A percentile compares a stretch with the other conserved stretches of the same genome.
These are phyloP conservation scores for Triplophysa dalaica DNA, from an alignment of 2,113 vertebrate species.

Conservation along the genomic window DNA sequence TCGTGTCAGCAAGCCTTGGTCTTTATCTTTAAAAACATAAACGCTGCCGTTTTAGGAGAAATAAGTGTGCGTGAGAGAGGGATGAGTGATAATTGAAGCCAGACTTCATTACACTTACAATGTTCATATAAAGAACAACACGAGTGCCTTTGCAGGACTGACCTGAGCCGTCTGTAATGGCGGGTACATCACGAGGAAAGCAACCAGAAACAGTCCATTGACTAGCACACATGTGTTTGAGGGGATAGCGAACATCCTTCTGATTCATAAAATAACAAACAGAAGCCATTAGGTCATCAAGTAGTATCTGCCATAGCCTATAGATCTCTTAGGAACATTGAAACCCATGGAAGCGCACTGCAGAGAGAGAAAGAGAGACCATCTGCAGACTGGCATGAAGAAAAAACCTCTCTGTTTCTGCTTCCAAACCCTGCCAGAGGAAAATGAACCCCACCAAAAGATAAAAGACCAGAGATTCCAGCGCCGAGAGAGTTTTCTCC, in stretches of 20 bases:
- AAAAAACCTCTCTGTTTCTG: neutral
- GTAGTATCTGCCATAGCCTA: no score
- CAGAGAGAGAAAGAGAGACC: neutral
- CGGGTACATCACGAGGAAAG: no score
- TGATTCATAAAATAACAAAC: no score
- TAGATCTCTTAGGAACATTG: neutral
- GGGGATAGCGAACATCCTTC: no score
- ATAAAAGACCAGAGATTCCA: conserved; percentile 18
- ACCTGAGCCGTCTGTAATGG: no score
- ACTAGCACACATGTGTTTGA: no score
- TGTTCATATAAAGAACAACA: no score
- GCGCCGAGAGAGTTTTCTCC: neutral
- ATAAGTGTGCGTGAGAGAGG: neutral
- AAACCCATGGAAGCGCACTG: neutral
- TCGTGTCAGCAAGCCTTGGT: neutral
- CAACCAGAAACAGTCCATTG: no score
- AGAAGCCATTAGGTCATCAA: no score
- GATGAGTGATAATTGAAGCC: neutral
- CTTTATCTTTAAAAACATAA: neutral
- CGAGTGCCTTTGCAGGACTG: no score
- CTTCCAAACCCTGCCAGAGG: neutral
- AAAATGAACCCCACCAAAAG: conserved; percentile 29
- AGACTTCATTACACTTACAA: no score
- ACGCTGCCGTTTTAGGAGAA: neutral
- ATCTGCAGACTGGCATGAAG: neutral